Percentiles rank a stretch among this genome's conserved stretches.
phyloP scores from a whole-genome alignment of 2,113 vertebrate genomes.

The Ictidomys tridecemlineatus region DNA sequence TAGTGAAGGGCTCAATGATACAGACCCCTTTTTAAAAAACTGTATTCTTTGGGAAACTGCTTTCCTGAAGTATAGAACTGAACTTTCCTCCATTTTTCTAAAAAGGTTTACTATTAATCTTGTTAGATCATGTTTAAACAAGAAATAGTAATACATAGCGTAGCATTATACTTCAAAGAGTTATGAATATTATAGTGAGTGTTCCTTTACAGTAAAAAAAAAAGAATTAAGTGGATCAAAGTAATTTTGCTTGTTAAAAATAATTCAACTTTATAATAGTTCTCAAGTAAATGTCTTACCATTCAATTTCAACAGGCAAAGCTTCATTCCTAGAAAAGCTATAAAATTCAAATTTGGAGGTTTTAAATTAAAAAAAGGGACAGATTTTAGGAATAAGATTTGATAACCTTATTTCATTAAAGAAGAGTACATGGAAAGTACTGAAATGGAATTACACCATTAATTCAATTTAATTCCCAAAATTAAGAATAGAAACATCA shows the following conservation, averaged over 20 bases:
- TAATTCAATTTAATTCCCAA: constrained; percentile 25
- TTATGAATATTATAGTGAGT: neutral
- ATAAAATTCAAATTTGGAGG: constrained; percentile 44
- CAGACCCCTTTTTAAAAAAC: neutral
- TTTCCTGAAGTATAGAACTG: neutral
- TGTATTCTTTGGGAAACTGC: neutral
- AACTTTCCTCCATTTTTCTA: neutral
- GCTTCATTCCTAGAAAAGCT: constrained; percentile 28
- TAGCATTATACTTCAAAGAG: constrained; percentile 46
- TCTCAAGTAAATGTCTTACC: constrained; percentile 55
- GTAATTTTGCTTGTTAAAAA: constrained; percentile 52
- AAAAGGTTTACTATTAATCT: constrained; percentile 49
- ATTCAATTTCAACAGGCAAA: neutral
- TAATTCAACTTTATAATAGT: constrained; percentile 48
- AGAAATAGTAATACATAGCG: neutral
- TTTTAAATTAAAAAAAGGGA: constrained; percentile 35
- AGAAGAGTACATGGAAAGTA: constrained; percentile 38
- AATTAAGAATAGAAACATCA: neutral
- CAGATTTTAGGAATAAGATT: neutral
- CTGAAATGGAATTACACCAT: neutral
- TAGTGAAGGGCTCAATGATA: neutral
- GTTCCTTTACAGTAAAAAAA: constrained; percentile 27
- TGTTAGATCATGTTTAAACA: constrained; percentile 43
- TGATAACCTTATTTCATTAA: constrained; percentile 32
- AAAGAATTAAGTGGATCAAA: constrained; percentile 43